These are phyloP conservation scores for Lutra lutra DNA, from an alignment of 2,797 vertebrate species.

Conservation along the genomic window DNA sequence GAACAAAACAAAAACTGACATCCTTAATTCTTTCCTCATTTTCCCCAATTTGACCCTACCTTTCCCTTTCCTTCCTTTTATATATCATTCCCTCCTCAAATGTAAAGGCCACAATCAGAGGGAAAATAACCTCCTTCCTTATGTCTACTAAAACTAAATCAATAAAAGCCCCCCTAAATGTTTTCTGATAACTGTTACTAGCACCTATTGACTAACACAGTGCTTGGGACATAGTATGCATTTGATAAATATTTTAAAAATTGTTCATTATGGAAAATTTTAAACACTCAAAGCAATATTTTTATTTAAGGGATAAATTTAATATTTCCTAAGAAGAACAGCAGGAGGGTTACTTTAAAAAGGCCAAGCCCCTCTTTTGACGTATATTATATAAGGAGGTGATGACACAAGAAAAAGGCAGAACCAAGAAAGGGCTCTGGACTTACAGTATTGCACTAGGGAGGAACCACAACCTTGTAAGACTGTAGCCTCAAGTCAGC, in stretches of 20 bases:
- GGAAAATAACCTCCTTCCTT: background rate
- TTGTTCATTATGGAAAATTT: background rate
- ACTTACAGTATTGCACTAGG: background rate
- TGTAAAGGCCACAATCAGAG: background rate
- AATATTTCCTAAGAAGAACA: conserved; percentile 23
- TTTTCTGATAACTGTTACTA: conserved; percentile 45
- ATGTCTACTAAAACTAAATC: conserved; percentile 6
- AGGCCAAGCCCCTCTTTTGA: background rate
- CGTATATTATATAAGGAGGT: background rate
- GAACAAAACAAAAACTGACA: background rate
- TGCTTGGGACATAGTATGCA: background rate
- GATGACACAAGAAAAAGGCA: background rate
- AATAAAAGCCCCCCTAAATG: background rate
- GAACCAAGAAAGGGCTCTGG: background rate
- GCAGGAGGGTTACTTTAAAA: background rate
- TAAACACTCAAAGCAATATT: conserved; percentile 28
- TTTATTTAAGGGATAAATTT: conserved; percentile 16
- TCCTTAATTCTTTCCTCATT: background rate
- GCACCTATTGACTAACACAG: background rate
- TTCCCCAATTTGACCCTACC: background rate
- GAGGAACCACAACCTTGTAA: conserved; percentile 17
- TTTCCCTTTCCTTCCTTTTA: conserved; percentile 3
- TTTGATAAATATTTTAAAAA: background rate
- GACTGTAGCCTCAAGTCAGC: background rate
- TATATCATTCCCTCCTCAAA: background rate